These are phyloP conservation scores for Agrilus biguttatus DNA, from an alignment of 2,888 invertebrate genomes.

Conservation along the genomic window DNA sequence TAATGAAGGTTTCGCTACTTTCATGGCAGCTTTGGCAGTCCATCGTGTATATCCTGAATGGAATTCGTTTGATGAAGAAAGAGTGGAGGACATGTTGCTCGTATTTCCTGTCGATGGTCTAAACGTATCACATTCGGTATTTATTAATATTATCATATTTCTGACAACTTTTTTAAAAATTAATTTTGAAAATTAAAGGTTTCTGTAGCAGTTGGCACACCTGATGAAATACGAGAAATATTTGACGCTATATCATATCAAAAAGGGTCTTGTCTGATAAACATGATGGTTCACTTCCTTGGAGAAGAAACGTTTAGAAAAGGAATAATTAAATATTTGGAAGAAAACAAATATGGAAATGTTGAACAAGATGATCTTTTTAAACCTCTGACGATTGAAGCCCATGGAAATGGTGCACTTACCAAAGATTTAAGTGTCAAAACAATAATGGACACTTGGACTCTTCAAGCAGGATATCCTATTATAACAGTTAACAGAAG, in stretches of 20 bases:
- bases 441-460: slow-evolving; percentile 77
- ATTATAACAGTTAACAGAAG: slow-evolving; percentile 50
- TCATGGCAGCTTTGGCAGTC: slow-evolving; percentile 44
- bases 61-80: slow-evolving; percentile 43
- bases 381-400: slow-evolving; percentile 50
- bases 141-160: too few species aligned
- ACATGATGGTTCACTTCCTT: slow-evolving; percentile 82
- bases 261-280: slow-evolving; percentile 83
- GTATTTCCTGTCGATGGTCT: slow-evolving; percentile 58
- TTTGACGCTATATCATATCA: slow-evolving; percentile 78
- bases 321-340: slow-evolving; percentile 53
- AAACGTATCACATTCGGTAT: slow-evolving; percentile 66
- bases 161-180: too few species aligned
- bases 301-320: slow-evolving; percentile 60
- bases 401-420: slow-evolving; percentile 35
- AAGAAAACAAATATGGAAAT: slow-evolving; percentile 49
- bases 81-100: slow-evolving; percentile 38
- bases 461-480: slow-evolving; percentile 72
- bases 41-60: slow-evolving; percentile 49
- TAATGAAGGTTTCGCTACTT: slow-evolving; percentile 65
- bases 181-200: slow-evolving; percentile 31
- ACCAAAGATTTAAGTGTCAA: slow-evolving; percentile 47
- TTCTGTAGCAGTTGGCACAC: slow-evolving; percentile 57
- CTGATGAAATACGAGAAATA: slow-evolving; percentile 65
- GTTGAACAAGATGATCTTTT: slow-evolving; percentile 79